Conservation (phyloP, 2,797 vertebrate species). For the Chromis chromis region DNA sequence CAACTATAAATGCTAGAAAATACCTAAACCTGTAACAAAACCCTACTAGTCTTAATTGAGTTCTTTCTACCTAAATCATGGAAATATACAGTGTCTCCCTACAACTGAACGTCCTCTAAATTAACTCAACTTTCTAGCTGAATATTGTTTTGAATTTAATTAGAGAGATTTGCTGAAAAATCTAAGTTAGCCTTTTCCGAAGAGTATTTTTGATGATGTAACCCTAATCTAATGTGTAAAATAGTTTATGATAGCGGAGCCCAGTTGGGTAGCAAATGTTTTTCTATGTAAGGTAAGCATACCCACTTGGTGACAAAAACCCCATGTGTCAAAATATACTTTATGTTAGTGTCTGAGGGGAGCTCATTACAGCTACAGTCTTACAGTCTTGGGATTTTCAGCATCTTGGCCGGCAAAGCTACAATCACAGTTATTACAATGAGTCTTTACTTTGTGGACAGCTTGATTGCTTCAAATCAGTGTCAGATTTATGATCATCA, state of each 20-base stretch:
- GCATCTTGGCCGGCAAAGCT: too few species aligned
- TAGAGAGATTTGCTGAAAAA: too few species aligned
- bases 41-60: too few species aligned
- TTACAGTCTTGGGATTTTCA: too few species aligned
- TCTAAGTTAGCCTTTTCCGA: too few species aligned
- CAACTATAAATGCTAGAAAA: too few species aligned
- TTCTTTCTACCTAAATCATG: too few species aligned
- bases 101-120: too few species aligned
- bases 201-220: neutral
- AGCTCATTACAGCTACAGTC: neutral
- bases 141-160: too few species aligned
- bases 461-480: neutral
- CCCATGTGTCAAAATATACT: neutral
- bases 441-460: neutral
- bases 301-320: neutral
- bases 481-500: constrained; percentile 15
- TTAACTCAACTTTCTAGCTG: too few species aligned
- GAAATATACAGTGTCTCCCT: too few species aligned
- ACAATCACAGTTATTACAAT: neutral
- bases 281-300: neutral
- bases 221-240: neutral
- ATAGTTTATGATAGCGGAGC: neutral
- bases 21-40: too few species aligned
- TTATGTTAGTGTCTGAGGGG: neutral
- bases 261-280: neutral